phyloP scores from a whole-genome alignment of 2,797 vertebrate genomes.

The Anableps anableps region DNA sequence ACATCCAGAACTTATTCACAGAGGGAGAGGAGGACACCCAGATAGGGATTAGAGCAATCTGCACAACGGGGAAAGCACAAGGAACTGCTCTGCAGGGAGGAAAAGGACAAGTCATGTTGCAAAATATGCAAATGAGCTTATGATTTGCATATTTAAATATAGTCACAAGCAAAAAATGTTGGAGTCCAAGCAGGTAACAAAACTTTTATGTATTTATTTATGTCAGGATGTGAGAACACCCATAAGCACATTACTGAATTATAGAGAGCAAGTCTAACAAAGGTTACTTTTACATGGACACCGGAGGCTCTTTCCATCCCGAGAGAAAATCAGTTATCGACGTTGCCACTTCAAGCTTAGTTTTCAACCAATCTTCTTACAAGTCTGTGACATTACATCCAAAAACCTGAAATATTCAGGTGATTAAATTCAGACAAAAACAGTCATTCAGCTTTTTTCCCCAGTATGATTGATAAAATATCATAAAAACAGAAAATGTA shows the following conservation, averaged over 20 bases:
- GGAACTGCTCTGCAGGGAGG: constrained; percentile 14
- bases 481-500: neutral
- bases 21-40: constrained; percentile 47
- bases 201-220: neutral
- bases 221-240: neutral
- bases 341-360: neutral
- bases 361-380: neutral
- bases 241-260: neutral
- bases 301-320: neutral
- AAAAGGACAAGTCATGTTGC: constrained; percentile 29
- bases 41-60: constrained; percentile 47
- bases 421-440: neutral
- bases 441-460: neutral
- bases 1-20: constrained; percentile 50
- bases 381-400: neutral
- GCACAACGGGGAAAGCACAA: constrained; percentile 27
- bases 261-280: neutral
- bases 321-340: neutral
- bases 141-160: neutral
- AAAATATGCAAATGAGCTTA: neutral
- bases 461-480: neutral
- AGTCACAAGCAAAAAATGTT: neutral
- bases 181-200: neutral
- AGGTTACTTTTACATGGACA: neutral
- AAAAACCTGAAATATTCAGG: neutral